Evolutionary conservation across 2,888 invertebrate genomes (phyloP).

Genomic region (Anticlea derivata): DNA sequence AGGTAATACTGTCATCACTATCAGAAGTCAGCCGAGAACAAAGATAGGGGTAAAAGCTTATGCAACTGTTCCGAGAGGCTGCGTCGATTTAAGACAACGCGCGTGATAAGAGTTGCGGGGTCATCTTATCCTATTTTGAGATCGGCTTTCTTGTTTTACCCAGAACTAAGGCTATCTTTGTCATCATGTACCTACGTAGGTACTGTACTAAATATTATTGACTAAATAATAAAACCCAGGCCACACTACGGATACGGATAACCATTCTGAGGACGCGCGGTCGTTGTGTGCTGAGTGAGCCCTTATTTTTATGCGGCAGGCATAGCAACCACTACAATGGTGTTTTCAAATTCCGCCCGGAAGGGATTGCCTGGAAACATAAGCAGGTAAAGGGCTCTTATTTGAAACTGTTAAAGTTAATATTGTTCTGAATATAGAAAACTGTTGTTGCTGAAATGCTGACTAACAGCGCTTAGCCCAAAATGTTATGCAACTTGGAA

Average conservation of each 20-base stretch:
- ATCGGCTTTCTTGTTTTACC: constrained; percentile 43
- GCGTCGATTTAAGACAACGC: constrained; percentile 39
- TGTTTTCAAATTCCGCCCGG: constrained; percentile 15
- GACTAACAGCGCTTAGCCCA: no score
- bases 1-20: constrained; percentile 35
- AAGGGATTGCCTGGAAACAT: constrained; percentile 19
- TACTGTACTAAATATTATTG: neutral
- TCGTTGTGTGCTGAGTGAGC: neutral
- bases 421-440: neutral
- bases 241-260: neutral
- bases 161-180: constrained; percentile 38
- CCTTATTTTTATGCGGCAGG: constrained; percentile 15
- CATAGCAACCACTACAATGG: constrained; percentile 16
- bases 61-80: constrained; percentile 44
- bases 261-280: constrained; percentile 7
- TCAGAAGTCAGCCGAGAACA: constrained; percentile 38
- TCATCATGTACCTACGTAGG: neutral
- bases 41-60: constrained; percentile 47
- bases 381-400: constrained; percentile 12
- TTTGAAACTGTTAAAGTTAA: constrained; percentile 5
- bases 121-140: constrained; percentile 43
- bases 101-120: constrained; percentile 47
- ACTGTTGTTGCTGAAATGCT: no score
- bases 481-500: no score
- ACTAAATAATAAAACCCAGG: constrained; percentile 6